Percentiles rank a stretch among this genome's conserved stretches.
These are phyloP conservation scores for Pagetopsis macropterus DNA, from an alignment of 2,797 vertebrate species.

Conservation along the genomic window DNA sequence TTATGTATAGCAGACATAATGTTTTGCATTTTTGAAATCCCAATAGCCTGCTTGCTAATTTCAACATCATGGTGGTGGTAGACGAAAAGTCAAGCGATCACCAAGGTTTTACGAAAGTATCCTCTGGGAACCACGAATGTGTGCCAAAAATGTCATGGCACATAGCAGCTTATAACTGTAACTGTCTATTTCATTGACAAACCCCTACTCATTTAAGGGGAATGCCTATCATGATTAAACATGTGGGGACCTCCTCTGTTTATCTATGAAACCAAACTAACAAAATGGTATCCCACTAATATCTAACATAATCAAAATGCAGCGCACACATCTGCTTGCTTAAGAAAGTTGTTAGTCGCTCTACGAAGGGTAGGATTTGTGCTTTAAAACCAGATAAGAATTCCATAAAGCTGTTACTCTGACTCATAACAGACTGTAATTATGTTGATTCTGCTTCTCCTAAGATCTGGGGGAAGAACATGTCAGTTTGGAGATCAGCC, in stretches of 20 bases:
- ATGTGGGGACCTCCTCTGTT: background rate
- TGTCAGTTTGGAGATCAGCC: constrained; percentile 33
- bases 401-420: constrained; percentile 46
- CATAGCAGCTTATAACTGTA: background rate
- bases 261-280: constrained; percentile 14
- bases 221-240: constrained; percentile 6
- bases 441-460: constrained; percentile 33
- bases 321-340: constrained; percentile 36
- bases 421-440: constrained; percentile 55
- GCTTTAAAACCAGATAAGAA: constrained; percentile 45
- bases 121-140: background rate
- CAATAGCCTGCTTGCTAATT: background rate
- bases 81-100: background rate
- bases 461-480: constrained; percentile 26
- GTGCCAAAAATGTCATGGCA: background rate
- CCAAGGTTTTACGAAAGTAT: background rate
- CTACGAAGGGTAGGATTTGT: constrained; percentile 28
- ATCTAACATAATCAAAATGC: constrained; percentile 45
- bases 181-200: background rate
- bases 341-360: constrained; percentile 45
- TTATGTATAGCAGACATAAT: background rate
- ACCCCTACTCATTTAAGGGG: background rate
- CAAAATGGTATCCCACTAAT: constrained; percentile 21
- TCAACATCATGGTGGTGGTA: background rate
- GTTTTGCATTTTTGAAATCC: background rate